Evolutionary conservation across 2,797 vertebrate species (phyloP).

Genomic region (Neosalanx taihuensis): DNA sequence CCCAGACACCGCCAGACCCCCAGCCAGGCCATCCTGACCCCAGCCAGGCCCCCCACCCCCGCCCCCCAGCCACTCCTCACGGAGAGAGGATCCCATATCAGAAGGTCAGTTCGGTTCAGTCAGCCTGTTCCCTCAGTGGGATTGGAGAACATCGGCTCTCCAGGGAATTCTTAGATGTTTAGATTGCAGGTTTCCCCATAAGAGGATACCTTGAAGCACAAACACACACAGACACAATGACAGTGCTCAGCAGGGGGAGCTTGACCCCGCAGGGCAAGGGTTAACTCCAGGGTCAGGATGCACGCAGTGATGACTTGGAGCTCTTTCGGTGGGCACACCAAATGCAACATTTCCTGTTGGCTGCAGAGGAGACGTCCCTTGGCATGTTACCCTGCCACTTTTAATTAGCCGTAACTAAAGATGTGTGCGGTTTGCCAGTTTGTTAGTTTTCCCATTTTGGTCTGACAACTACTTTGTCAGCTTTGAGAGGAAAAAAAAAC

Average conservation of each 20-base stretch:
- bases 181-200: not conserved
- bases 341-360: not conserved
- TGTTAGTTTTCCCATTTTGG: not conserved
- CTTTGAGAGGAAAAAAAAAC: not conserved
- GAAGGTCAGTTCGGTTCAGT: conserved; percentile 26
- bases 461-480: not conserved
- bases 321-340: conserved; percentile 18
- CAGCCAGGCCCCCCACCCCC: conserved; percentile 7
- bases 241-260: conserved; percentile 23
- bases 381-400: not conserved
- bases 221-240: conserved; percentile 13
- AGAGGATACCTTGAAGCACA: not conserved
- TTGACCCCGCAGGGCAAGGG: conserved; percentile 32
- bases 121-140: conserved; percentile 25
- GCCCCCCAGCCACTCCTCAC: not conserved
- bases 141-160: not conserved
- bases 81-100: conserved; percentile 1
- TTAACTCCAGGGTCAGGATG: conserved; percentile 39
- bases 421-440: conserved; percentile 24
- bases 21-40: conserved; percentile 29
- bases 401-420: conserved; percentile 46
- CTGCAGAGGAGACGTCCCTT: not conserved
- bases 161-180: not conserved
- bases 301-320: conserved; percentile 25
- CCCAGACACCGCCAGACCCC: conserved; percentile 33